Base-by-base conservation (phyloP, 2,797 vertebrate genomes). In the Sebastes paucispinis region DNA sequence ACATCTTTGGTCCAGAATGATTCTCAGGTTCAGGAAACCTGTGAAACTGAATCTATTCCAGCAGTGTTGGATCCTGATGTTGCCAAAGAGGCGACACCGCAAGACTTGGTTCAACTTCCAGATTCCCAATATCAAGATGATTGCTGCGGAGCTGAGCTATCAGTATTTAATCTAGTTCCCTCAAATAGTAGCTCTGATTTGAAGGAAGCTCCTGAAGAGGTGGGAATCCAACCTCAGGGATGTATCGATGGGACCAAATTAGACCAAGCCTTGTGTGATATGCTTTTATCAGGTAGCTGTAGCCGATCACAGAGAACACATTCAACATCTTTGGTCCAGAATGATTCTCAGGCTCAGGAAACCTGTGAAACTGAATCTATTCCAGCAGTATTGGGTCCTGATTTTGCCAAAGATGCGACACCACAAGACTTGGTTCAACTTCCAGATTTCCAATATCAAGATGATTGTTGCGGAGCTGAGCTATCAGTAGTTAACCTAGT, bases 251-350 rank as follows among this genome's bases (percentile, higher is more conserved):
- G 11, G 9, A 8, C 4, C 16, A 24, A 74, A 57, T 11, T 11
- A 0, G 14, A 36, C 16, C 1, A 11, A 18, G 39, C 47, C 0
- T 69, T 87, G 4, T 84, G 86, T 67, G 64, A 87, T 1, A 29
- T 72, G 24, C 75, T 88, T 29, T 27, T 83, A 47, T 85, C 80
- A 36, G 66, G 52, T 11, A 64, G 74, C n/a, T 80, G 25, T 34
- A 58, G 58, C 16, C 52, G 60, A 60, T 67, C 69, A 2, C 82
- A 62, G 8, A 55, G 32, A 27, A n/a, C 50, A 13, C 3, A 25
- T 3, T 60, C 77, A 2, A 7, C 24, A 5, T 14, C 36, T 8
- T 4, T 6, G 12, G 16, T 11, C 20, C 57, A n/a, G 4, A 20
- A 22, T 2, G 8, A 43, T 12, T n/a, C 43, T 71, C 55, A 54